Conservation (phyloP, 2,113 vertebrate genomes). For the Megaleporinus macrocephalus region DNA sequence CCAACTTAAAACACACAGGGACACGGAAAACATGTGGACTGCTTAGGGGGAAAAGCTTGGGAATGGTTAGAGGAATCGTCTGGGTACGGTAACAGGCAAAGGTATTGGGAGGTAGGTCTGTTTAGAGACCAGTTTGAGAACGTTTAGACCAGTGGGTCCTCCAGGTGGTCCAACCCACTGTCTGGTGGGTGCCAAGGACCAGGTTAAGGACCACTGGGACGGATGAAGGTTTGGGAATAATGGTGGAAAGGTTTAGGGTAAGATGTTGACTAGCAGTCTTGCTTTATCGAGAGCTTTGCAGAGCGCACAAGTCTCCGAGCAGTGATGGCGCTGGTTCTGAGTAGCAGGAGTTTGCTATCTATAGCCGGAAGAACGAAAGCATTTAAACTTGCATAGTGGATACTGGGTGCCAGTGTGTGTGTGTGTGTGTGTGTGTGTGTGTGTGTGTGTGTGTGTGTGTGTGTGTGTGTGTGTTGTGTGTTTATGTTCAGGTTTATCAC, state of each 20-base stretch:
- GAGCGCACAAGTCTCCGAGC: background rate
- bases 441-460: conserved; percentile 13
- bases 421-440: conserved; percentile 9
- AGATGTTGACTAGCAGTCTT: background rate
- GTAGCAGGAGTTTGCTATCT: background rate
- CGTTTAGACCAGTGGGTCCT: too few relatives aligned
- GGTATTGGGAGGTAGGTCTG: too few relatives aligned
- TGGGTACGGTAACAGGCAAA: too few relatives aligned
- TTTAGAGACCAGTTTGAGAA: background rate
- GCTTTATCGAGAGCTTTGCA: conserved; percentile 16
- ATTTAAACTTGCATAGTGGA: conserved; percentile 29
- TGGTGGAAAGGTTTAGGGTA: background rate
- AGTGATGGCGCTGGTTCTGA: background rate
- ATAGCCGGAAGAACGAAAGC: conserved; percentile 32
- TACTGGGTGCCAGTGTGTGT: conserved; percentile 35
- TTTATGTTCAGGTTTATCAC: background rate
- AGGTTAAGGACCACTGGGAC: too few relatives aligned
- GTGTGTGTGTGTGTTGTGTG: conserved; percentile 6
- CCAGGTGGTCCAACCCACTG: too few relatives aligned
- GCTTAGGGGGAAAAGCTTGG: too few relatives aligned
- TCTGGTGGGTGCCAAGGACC: too few relatives aligned
- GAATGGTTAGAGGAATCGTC: too few relatives aligned
- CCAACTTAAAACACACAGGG: too few relatives aligned
- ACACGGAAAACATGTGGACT: too few relatives aligned
- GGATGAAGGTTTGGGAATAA: background rate